Evolutionary conservation across 2,113 vertebrate genomes (phyloP).

Genomic region (Synodontis membranacea): DNA sequence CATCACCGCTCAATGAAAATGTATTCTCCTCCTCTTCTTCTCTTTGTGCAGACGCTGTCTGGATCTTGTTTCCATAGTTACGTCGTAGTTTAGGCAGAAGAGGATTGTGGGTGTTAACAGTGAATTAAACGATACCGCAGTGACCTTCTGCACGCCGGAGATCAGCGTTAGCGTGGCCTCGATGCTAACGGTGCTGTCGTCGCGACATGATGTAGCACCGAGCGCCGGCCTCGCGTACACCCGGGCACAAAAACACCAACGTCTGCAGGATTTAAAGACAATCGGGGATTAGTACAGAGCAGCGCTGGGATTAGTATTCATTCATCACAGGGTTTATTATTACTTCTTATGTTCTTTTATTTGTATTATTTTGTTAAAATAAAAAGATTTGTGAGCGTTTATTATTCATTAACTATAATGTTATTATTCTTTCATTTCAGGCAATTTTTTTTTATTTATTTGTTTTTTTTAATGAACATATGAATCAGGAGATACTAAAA

Average conservation of each 20-base stretch:
- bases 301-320: background rate
- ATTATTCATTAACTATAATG: background rate
- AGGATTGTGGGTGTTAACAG: conserved; percentile 48
- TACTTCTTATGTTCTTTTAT: background rate
- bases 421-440: background rate
- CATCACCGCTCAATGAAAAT: conserved; percentile 45
- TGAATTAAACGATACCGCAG: conserved; percentile 64
- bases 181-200: conserved; percentile 5
- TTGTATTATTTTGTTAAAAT: background rate
- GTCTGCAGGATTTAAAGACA: background rate
- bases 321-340: background rate
- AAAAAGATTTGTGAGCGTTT: background rate
- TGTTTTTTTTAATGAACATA: background rate
- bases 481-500: background rate
- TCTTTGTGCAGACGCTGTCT: conserved; percentile 43
- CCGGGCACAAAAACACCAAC: background rate
- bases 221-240: background rate
- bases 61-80: conserved; percentile 76
- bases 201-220: conserved; percentile 8
- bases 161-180: conserved; percentile 26
- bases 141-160: conserved; percentile 57
- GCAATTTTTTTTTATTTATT: background rate
- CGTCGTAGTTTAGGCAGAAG: conserved; percentile 66
- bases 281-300: background rate
- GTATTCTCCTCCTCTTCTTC: conserved; percentile 18